These are phyloP conservation scores for Bungarus multicinctus DNA, from an alignment of 2,113 vertebrate genomes.

Conservation along the genomic window DNA sequence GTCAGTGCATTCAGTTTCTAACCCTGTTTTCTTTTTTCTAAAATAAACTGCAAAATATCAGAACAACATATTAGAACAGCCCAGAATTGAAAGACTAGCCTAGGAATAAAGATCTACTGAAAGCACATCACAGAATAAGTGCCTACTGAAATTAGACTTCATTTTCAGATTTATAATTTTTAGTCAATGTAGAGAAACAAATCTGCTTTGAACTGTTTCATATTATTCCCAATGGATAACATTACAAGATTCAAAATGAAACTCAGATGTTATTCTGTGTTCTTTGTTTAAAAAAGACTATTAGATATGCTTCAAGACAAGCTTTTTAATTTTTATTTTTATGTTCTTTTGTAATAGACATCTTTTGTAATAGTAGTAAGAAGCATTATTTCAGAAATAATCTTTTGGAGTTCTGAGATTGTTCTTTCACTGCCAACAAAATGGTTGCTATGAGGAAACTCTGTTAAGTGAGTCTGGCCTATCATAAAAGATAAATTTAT, in stretches of 20 bases:
- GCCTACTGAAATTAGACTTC: slow-evolving; percentile 10
- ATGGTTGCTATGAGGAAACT: background rate
- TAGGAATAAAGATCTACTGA: slow-evolving; percentile 37
- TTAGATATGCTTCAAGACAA: slow-evolving; percentile 24
- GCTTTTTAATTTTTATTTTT: slow-evolving; percentile 22
- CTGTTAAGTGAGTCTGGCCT: background rate
- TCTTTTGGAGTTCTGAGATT: background rate
- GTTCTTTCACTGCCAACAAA: background rate
- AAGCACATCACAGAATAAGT: slow-evolving; percentile 15
- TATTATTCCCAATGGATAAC: background rate
- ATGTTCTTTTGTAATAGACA: background rate
- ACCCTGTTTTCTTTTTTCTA: slow-evolving; percentile 39
- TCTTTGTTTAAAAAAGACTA: background rate
- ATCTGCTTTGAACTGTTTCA: slow-evolving; percentile 18
- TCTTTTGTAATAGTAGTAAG: slow-evolving; percentile 14
- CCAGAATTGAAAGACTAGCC: slow-evolving; percentile 11
- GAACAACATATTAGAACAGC: background rate
- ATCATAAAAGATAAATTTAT: background rate
- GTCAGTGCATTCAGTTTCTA: slow-evolving; percentile 45
- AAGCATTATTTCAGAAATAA: background rate
- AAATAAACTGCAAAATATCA: slow-evolving; percentile 38
- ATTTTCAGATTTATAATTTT: slow-evolving; percentile 40
- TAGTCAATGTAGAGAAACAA: slow-evolving; percentile 27
- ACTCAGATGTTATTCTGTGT: slow-evolving; percentile 11
- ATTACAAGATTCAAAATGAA: slow-evolving; percentile 34